Percentiles rank a stretch among this genome's conserved stretches.
phyloP scores from a whole-genome alignment of 2,797 vertebrate species.

The Dipus sagitta region DNA sequence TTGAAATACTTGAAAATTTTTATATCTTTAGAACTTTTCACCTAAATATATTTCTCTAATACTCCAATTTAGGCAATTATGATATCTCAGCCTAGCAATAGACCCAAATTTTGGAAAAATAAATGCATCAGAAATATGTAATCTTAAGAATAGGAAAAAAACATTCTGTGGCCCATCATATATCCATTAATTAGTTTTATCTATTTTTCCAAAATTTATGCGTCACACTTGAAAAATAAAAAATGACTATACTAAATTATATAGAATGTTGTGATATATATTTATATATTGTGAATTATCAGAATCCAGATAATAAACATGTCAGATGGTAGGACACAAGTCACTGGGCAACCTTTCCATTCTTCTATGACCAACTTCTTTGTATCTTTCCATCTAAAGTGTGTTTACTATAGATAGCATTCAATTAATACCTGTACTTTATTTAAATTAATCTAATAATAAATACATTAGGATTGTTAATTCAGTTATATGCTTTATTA shows the following conservation, averaged over 20 bases:
- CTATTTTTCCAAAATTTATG: neutral
- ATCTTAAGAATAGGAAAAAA: neutral
- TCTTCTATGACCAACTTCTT: neutral
- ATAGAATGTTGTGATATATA: no score
- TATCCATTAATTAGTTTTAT: neutral
- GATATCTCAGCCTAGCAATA: neutral
- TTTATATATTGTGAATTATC: neutral
- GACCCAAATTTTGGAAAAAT: neutral
- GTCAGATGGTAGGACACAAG: neutral
- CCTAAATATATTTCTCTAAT: neutral
- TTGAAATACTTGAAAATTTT: constrained; percentile 20
- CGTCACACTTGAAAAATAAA: neutral
- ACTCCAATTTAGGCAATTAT: constrained; percentile 32
- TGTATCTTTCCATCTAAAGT: neutral
- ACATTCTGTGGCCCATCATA: neutral
- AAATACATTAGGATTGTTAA: neutral
- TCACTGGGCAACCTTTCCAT: neutral
- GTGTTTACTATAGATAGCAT: neutral
- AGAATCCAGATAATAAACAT: neutral
- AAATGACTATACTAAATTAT: neutral
- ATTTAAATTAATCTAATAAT: neutral
- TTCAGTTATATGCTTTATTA: neutral
- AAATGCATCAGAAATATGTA: neutral
- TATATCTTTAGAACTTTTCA: neutral
- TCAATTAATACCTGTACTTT: neutral